Conservation (phyloP, 2,797 vertebrate genomes). For the Myotis vivesi region DNA sequence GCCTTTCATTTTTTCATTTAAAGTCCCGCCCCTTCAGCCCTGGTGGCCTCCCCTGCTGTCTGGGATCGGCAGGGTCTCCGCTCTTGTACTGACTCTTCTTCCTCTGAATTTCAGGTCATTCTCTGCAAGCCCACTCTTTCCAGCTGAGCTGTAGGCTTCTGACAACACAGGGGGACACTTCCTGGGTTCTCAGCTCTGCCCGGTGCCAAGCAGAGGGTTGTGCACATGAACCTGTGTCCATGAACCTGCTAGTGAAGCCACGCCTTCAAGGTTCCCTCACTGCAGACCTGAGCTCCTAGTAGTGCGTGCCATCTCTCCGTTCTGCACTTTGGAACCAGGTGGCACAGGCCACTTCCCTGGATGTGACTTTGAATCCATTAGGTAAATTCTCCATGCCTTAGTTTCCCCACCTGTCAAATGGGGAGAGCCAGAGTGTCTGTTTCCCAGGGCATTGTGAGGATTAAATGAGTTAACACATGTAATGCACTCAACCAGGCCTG, state of each 20-base stretch:
- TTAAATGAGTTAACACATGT: fast-evolving
- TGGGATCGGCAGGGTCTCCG: not conserved
- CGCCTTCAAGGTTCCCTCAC: fast-evolving
- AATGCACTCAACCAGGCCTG: fast-evolving
- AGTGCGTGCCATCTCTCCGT: fast-evolving
- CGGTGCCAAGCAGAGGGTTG: not conserved
- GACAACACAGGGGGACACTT: fast-evolving
- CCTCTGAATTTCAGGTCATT: not conserved
- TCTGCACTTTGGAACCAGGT: fast-evolving
- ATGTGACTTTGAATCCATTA: not conserved
- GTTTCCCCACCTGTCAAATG: not conserved
- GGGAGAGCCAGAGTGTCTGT: not conserved
- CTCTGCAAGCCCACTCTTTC: not conserved
- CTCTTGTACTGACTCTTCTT: not conserved
- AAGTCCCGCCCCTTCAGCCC: not conserved
- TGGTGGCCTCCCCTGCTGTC: fast-evolving
- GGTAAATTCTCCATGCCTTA: not conserved
- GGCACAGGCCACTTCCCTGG: not conserved
- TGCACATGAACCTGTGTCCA: fast-evolving
- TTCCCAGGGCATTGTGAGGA: not conserved
- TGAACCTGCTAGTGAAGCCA: fast-evolving
- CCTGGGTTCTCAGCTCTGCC: fast-evolving
- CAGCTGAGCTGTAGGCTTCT: not conserved
- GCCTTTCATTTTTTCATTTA: fast-evolving
- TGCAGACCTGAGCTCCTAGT: fast-evolving